Conservation (phyloP, 2,888 invertebrate species). For the Galeopsomyia nigrocyanea region DNA sequence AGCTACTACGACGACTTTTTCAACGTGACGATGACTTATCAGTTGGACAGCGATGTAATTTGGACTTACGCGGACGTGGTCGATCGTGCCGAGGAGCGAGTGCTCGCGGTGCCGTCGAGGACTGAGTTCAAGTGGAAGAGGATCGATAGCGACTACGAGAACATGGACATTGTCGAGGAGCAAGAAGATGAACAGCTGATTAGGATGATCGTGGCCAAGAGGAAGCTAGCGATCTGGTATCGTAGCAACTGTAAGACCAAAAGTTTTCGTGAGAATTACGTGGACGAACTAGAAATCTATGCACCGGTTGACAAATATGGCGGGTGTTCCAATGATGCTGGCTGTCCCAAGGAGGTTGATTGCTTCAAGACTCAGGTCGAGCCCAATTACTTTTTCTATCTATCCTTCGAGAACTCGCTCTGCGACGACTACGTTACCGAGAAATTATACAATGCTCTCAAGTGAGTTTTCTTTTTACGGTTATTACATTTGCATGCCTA, state of each 20-base stretch:
- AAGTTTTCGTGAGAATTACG: constrained; percentile 68
- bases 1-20: constrained; percentile 66
- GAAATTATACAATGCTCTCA: constrained; percentile 72
- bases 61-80: constrained; percentile 68
- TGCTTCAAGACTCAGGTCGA: constrained; percentile 68
- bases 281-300: constrained; percentile 70
- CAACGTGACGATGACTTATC: constrained; percentile 74
- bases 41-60: constrained; percentile 70
- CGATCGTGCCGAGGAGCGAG: constrained; percentile 53
- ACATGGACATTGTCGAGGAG: neutral
- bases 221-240: constrained; percentile 73
- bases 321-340: constrained; percentile 71
- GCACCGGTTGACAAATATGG: constrained; percentile 77
- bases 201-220: constrained; percentile 58
- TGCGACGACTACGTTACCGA: constrained; percentile 80
- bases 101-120: neutral
- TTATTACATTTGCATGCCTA: neutral
- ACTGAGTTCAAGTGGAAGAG: constrained; percentile 48
- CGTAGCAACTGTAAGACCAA: constrained; percentile 71
- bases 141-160: neutral
- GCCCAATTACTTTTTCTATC: constrained; percentile 78
- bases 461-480: too few relatives aligned
- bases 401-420: constrained; percentile 80
- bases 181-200: neutral
- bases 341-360: constrained; percentile 64